These are phyloP conservation scores for Pissodes strobi DNA, from an alignment of 1,140 invertebrate genomes.

Conservation along the genomic window DNA sequence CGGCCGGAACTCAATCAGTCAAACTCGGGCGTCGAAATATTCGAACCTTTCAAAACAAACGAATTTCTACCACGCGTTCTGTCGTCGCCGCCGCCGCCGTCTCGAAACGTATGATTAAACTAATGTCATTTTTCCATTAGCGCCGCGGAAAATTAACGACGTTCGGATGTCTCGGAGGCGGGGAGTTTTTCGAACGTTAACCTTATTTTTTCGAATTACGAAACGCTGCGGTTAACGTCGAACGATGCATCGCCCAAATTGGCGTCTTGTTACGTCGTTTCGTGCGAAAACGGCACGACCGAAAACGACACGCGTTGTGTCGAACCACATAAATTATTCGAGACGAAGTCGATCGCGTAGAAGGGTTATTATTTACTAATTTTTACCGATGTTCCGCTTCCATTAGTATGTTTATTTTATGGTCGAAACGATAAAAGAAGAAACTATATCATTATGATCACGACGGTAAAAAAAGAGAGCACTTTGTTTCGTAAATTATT, in stretches of 20 bases:
- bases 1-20: constrained; percentile 14
- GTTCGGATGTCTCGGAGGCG: no score
- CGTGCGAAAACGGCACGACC: neutral
- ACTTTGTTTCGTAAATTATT: no score
- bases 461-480: no score
- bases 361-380: constrained; percentile 19
- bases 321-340: constrained; percentile 7
- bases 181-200: no score
- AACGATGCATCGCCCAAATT: no score
- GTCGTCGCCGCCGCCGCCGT: neutral
- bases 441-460: no score
- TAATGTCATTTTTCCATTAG: constrained; percentile 36
- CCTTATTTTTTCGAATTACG: no score
- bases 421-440: neutral
- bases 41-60: constrained; percentile 30
- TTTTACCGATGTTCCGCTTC: constrained; percentile 10
- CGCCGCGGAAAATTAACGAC: constrained; percentile 27
- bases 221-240: no score
- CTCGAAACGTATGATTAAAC: constrained; percentile 30
- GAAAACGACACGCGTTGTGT: constrained; percentile 9
- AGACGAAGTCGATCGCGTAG: constrained; percentile 7
- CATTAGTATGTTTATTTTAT: constrained; percentile 17
- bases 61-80: neutral
- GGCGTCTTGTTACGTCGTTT: no score
- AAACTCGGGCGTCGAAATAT: constrained; percentile 11